Percentiles rank a stretch among this genome's conserved stretches.
phyloP scores from a whole-genome alignment of 2,888 invertebrate genomes.

The Acholoe squamosa region DNA sequence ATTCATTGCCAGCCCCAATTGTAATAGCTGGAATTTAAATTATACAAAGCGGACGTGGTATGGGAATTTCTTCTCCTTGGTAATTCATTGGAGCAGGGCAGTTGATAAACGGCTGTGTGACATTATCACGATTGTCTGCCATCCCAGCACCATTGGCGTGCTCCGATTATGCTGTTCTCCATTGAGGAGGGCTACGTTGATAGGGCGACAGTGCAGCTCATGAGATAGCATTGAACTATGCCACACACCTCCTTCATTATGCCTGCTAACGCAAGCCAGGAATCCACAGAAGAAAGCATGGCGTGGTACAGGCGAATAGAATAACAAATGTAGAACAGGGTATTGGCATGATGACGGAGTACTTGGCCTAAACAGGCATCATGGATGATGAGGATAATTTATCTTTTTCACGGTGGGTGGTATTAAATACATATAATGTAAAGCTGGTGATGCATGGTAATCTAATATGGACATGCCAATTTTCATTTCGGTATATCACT shows the following conservation, averaged over 20 bases:
- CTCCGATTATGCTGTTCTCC: not conserved
- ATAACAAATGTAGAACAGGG: too few species aligned
- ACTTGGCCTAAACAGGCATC: too few species aligned
- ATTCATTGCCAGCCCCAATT: not conserved
- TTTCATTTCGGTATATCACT: too few species aligned
- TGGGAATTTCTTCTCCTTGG: not conserved
- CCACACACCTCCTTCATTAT: not conserved
- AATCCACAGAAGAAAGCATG: not conserved
- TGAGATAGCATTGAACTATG: not conserved
- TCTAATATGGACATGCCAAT: too few species aligned
- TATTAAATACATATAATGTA: too few species aligned
- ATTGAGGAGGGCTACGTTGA: not conserved
- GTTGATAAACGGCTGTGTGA: not conserved
- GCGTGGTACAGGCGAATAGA: not conserved
- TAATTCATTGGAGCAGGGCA: not conserved
- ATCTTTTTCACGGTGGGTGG: too few species aligned
- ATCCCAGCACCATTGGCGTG: not conserved
- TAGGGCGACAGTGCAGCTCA: not conserved
- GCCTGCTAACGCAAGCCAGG: not conserved
- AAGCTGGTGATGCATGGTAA: too few species aligned
- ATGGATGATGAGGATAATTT: too few species aligned
- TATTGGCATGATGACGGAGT: too few species aligned
- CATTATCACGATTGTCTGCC: slow-evolving; percentile 3
- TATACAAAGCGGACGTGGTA: not conserved
- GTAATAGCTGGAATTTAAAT: not conserved